phyloP scores from a whole-genome alignment of 2,113 vertebrate species.

The Cichladusa arquata region DNA sequence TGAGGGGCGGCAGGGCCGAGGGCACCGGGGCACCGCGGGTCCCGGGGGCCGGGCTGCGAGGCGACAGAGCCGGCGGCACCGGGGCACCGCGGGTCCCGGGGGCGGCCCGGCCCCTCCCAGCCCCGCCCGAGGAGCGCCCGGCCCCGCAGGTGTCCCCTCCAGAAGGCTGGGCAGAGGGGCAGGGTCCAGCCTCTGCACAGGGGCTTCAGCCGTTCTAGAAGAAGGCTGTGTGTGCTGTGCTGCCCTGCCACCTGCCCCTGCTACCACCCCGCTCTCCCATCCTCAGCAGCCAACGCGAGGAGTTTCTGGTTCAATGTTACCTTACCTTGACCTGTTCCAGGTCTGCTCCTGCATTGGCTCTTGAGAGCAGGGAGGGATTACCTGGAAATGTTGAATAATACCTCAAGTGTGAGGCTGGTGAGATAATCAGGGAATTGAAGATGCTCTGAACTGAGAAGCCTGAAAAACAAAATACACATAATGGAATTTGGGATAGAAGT shows the following conservation, averaged over 20 bases:
- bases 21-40: no score
- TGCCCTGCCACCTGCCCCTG: neutral
- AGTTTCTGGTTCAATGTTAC: neutral
- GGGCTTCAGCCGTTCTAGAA: neutral
- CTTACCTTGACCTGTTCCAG: neutral
- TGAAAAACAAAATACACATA: neutral
- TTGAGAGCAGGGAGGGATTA: neutral
- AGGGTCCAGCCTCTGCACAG: neutral
- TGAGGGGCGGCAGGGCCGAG: no score
- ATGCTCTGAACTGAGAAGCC: neutral
- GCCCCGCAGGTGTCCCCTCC: neutral
- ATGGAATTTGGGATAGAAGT: neutral
- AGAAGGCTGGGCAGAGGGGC: accelerated
- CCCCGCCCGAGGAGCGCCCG: no score
- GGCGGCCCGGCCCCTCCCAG: neutral
- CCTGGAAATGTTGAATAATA: neutral
- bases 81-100: no score
- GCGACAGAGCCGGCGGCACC: neutral
- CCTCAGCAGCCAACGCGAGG: neutral
- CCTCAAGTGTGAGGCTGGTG: neutral
- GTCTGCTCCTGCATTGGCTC: neutral
- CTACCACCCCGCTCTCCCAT: neutral
- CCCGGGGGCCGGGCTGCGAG: no score
- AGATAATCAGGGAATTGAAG: neutral
- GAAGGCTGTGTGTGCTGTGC: neutral